phyloP scores from a whole-genome alignment of 2,888 invertebrate species.

The Sarcophaga subvicina region DNA sequence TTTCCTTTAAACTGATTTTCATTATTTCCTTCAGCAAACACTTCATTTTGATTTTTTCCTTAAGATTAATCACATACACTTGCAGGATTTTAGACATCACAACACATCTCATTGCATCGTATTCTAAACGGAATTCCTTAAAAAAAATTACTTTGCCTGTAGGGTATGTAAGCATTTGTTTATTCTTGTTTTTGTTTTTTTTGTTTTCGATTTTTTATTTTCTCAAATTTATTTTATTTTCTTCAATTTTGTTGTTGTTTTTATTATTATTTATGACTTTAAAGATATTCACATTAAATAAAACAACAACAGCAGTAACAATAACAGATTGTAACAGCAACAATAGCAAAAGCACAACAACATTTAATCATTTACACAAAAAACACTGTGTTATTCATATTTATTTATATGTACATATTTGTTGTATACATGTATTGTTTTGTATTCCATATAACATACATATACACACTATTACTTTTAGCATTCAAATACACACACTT shows the following conservation, averaged over 20 bases:
- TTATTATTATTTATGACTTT: slow-evolving; percentile 51
- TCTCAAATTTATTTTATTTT: slow-evolving; percentile 19
- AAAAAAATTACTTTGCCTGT: background rate
- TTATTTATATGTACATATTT: slow-evolving; percentile 2
- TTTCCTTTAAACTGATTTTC: background rate
- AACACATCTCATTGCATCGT: background rate
- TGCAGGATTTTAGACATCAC: background rate
- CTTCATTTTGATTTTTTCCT: slow-evolving; percentile 15
- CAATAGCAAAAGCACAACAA: slow-evolving; percentile 9
- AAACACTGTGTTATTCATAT: slow-evolving; percentile 5
- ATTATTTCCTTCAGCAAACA: background rate
- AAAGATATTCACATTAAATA: slow-evolving; percentile 41
- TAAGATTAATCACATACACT: slow-evolving; percentile 24
- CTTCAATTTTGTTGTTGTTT: slow-evolving; percentile 15
- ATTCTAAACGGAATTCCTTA: background rate
- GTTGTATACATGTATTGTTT: slow-evolving; percentile 15
- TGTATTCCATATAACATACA: slow-evolving; percentile 1
- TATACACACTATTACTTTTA: slow-evolving; percentile 5
- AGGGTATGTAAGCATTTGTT: background rate
- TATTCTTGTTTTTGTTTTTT: background rate
- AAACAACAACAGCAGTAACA: background rate
- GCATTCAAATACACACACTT: slow-evolving; percentile 22
- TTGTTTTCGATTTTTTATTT: background rate
- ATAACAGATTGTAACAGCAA: background rate
- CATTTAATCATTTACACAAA: slow-evolving; percentile 42